Evolutionary conservation across 2,888 invertebrate species (phyloP).

Genomic region (Dynastes maya): DNA sequence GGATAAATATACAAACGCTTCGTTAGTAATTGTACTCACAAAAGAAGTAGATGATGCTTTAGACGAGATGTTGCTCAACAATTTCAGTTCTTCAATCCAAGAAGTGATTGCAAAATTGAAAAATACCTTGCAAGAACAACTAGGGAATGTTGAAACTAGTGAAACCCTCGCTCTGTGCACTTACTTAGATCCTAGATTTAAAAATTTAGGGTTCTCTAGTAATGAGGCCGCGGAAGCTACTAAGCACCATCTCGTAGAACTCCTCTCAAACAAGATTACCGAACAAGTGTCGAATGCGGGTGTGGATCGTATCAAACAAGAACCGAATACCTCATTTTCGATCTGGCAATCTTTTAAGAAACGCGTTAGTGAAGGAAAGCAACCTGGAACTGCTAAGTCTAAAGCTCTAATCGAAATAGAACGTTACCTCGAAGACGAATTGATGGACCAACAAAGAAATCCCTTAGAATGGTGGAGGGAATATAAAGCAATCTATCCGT

Average conservation of each 20-base stretch:
- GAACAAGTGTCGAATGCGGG: neutral
- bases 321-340: constrained; percentile 16
- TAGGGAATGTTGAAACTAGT: constrained; percentile 43
- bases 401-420: constrained; percentile 51
- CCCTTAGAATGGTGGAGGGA: constrained; percentile 51
- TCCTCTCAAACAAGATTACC: constrained; percentile 9
- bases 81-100: neutral
- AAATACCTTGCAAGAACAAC: constrained; percentile 4
- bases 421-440: constrained; percentile 51
- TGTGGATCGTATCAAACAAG: constrained; percentile 4
- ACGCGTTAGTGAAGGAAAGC: constrained; percentile 39
- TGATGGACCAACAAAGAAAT: constrained; percentile 48
- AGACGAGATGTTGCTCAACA: constrained; percentile 31
- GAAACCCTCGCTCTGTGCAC: constrained; percentile 44
- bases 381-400: constrained; percentile 28
- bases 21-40: constrained; percentile 37
- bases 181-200: constrained; percentile 50
- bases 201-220: constrained; percentile 36
- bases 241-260: constrained; percentile 24
- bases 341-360: constrained; percentile 47
- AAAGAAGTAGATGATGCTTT: constrained; percentile 40
- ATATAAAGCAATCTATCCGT: constrained; percentile 44
- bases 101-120: constrained; percentile 8
- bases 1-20: constrained; percentile 42
- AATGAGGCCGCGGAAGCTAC: constrained; percentile 28